Base-by-base conservation (phyloP, 23 tunicate genomes). In the Pegea sp. region DNA sequence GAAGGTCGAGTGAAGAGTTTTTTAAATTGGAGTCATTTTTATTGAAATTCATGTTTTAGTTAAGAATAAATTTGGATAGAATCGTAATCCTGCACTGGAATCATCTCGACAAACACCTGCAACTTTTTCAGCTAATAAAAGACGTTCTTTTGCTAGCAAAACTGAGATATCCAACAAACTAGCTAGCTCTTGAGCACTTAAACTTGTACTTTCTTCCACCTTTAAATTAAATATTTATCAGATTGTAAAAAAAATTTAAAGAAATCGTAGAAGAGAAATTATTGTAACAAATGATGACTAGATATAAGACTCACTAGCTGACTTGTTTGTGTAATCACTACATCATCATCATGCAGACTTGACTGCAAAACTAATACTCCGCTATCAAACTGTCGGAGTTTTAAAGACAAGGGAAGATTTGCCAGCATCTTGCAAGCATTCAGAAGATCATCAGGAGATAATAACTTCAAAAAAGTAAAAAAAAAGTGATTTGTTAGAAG, bases 91-190 rank as follows among this genome's bases (percentile, higher is more conserved):
- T 62, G 73, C 81, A 38, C 64, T 71, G 3, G 69, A 57, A 29
- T 84, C 95, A 44, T 84, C 95, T 27, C 95, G 50, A 57, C 95
- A 84, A 0, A 84, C n/a, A 19, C 27, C 50, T 5, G 84, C 95
- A 19, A 49, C 54, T 16, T 59, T 30, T 44, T 84, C 95, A 0
- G 81, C 64, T 25, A 84, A 38, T 0, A 84, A 48, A 34, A 84
- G 49, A 1, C 86, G 65, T 31, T 84, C 95, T 33, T 84, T 84
- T 11, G 95, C 95, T 0, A 84, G 71, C 56, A 84, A 52, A 22
- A 84, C 95, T 4, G 95, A 84, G 1, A 84, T 63, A 30, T 63
- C 44, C 1, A 68, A 54, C 20, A 84, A 25, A 43, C 46, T 51
- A 1, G 95, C 84, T 22, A 84, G 71, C 34, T 84, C 77, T 33